A percentile compares a stretch with the other conserved stretches of the same genome.
phyloP scores from a whole-genome alignment of 2,113 vertebrate genomes.

The Myodes glareolus region DNA sequence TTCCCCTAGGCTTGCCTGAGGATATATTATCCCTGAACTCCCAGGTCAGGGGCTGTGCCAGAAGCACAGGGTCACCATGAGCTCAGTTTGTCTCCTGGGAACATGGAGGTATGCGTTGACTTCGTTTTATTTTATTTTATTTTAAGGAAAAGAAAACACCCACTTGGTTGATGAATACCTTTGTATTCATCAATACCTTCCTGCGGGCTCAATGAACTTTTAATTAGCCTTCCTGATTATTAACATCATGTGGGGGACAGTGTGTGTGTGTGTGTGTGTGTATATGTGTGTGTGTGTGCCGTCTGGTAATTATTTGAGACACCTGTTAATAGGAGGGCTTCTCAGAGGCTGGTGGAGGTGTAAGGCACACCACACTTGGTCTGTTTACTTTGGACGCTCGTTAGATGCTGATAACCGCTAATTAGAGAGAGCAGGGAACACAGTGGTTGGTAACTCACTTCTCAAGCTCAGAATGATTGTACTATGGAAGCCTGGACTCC shows the following conservation, averaged over 20 bases:
- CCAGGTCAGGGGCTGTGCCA: neutral
- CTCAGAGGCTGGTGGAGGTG: constrained; percentile 33
- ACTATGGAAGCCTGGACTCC: neutral
- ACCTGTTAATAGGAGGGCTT: constrained; percentile 52
- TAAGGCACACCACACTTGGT: constrained; percentile 51
- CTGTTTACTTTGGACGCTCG: constrained; percentile 52
- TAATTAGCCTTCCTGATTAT: constrained; percentile 53
- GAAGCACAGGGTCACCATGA: neutral
- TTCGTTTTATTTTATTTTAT: neutral
- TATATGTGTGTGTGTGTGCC: neutral
- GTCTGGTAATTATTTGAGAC: constrained; percentile 62
- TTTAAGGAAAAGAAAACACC: constrained; percentile 56
- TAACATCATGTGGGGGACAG: constrained; percentile 41
- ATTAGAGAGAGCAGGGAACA: constrained; percentile 56
- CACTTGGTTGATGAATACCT: constrained; percentile 58
- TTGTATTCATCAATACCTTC: constrained; percentile 43
- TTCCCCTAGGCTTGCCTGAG: neutral
- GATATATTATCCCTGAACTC: neutral
- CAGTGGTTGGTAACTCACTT: constrained; percentile 53
- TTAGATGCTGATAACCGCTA: constrained; percentile 57
- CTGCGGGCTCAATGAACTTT: constrained; percentile 59
- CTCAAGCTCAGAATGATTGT: constrained; percentile 47
- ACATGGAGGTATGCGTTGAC: neutral
- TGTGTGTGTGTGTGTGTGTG: too few relatives aligned
- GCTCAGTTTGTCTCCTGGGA: neutral